A percentile compares a stretch with the other conserved stretches of the same genome.
phyloP scores from a whole-genome alignment of 2,888 invertebrate species.

The Stenurella melanura region DNA sequence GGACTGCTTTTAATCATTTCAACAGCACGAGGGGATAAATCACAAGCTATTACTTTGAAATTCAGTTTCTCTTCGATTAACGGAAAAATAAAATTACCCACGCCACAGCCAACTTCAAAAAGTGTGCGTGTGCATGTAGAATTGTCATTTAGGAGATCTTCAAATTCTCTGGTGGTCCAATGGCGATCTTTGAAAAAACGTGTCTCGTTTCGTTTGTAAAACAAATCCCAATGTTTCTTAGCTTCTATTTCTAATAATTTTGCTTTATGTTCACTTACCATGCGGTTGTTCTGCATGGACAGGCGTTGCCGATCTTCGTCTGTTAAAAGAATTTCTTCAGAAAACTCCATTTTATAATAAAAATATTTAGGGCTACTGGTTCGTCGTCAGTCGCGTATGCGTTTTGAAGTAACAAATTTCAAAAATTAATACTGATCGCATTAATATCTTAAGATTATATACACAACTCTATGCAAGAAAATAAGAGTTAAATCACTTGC shows the following conservation, averaged over 20 bases:
- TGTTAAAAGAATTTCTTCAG: conserved; percentile 68
- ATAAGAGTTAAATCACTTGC: no score
- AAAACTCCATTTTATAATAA: conserved; percentile 12
- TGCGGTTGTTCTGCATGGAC: conserved; percentile 80
- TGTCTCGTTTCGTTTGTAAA: conserved; percentile 95
- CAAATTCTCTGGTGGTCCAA: conserved; percentile 97
- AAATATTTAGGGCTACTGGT: background rate
- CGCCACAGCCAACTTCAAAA: conserved; percentile 95
- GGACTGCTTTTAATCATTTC: conserved; percentile 86
- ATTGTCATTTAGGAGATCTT: conserved; percentile 68
- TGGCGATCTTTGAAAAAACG: conserved; percentile 96
- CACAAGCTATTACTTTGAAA: conserved; percentile 90
- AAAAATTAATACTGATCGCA: background rate
- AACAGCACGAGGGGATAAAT: conserved; percentile 93
- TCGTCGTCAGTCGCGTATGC: background rate
- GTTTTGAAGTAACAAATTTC: background rate
- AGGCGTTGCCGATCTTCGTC: conserved; percentile 79
- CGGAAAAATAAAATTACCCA: conserved; percentile 97
- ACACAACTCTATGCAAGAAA: no score
- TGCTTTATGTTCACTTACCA: conserved; percentile 85
- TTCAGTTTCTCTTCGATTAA: conserved; percentile 86
- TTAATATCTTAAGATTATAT: background rate
- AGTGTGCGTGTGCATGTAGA: conserved; percentile 72
- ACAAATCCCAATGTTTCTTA: conserved; percentile 94
- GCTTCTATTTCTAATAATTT: conserved; percentile 87